Percentiles rank a stretch among this genome's conserved stretches.
These are phyloP conservation scores for Amphipyra berbera DNA, from an alignment of 2,888 invertebrate species.

Conservation along the genomic window DNA sequence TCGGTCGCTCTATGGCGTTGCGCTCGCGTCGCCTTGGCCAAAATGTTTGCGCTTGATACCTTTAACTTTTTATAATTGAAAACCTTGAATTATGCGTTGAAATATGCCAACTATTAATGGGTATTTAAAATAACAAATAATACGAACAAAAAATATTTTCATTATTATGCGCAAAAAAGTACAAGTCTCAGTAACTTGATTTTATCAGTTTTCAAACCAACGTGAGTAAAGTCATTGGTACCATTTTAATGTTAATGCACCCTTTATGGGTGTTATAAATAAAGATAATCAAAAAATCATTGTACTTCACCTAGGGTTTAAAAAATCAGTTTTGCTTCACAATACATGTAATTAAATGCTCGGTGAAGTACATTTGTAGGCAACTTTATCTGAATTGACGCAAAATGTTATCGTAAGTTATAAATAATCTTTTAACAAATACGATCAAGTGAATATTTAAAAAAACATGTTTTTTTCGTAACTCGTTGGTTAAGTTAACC, in stretches of 20 bases:
- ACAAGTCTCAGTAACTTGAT: background rate
- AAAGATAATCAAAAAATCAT: too few relatives aligned
- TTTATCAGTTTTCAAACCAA: background rate
- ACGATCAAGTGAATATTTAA: background rate
- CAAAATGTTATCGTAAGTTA: too few relatives aligned
- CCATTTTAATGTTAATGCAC: background rate
- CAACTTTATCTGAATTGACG: too few relatives aligned
- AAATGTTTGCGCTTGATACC: conserved; percentile 36
- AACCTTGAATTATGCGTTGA: conserved; percentile 35
- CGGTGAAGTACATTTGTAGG: too few relatives aligned
- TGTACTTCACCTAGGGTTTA: background rate
- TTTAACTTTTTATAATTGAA: conserved; percentile 27
- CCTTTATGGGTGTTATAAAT: background rate
- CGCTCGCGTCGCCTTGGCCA: conserved; percentile 41
- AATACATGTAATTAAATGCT: background rate
- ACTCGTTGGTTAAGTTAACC: conserved; percentile 12
- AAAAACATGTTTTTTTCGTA: conserved; percentile 13
- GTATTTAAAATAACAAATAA: conserved; percentile 4
- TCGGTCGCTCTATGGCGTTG: conserved; percentile 27
- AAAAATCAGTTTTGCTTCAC: background rate
- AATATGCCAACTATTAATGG: conserved; percentile 13
- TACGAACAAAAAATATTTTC: conserved; percentile 1
- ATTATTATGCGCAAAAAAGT: background rate
- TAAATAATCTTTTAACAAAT: too few relatives aligned
- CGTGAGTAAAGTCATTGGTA: background rate